Evolutionary conservation across 2,113 vertebrate species (phyloP).

Genomic region (Petaurus breviceps): DNA sequence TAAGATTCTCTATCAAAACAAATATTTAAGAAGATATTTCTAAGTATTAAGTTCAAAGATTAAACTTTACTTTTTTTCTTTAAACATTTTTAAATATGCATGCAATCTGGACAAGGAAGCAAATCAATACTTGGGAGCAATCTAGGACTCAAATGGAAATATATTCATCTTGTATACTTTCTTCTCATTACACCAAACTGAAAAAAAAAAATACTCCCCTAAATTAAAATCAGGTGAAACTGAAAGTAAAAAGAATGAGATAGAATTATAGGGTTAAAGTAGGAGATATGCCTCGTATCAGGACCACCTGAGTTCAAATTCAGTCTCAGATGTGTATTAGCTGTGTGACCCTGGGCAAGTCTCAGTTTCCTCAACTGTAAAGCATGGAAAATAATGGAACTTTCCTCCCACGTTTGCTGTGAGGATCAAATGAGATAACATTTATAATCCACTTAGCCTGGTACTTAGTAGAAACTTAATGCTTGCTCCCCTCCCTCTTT

Average conservation of each 20-base stretch:
- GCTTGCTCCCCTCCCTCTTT: no score
- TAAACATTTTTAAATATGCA: neutral
- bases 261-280: neutral
- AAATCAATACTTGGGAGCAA: neutral
- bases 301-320: neutral
- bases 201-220: neutral
- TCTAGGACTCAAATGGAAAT: neutral
- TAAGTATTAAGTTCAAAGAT: conserved; percentile 36
- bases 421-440: neutral
- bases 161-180: neutral
- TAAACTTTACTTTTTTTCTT: conserved; percentile 38
- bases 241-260: neutral
- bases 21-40: neutral
- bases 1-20: conserved; percentile 20
- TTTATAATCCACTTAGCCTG: neutral
- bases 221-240: neutral
- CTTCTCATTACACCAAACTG: neutral
- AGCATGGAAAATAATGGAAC: neutral
- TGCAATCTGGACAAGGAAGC: neutral
- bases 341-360: neutral
- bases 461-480: no score
- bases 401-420: neutral
- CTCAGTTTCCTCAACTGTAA: neutral
- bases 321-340: neutral
- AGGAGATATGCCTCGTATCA: neutral